These are phyloP conservation scores for Podabrus alpinus DNA, from an alignment of 2,888 invertebrate genomes.

Conservation along the genomic window DNA sequence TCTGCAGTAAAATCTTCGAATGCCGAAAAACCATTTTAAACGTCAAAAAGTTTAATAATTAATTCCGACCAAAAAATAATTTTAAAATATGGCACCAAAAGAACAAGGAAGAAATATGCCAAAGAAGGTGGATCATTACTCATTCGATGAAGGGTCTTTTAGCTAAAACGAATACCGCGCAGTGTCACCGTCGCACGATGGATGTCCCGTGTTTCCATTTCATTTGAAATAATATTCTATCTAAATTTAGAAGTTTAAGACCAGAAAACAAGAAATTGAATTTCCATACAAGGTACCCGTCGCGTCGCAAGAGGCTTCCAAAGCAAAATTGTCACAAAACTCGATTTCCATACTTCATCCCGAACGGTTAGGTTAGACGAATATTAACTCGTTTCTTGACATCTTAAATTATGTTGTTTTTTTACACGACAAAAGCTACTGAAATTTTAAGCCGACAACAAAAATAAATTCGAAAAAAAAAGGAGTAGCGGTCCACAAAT, in stretches of 20 bases:
- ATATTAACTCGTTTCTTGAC: neutral
- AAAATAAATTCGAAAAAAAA: constrained; percentile 8
- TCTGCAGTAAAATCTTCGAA: neutral
- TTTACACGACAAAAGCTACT: constrained; percentile 9
- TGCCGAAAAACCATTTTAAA: constrained; percentile 1
- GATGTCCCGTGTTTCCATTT: constrained; percentile 26
- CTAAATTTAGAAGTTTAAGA: constrained; percentile 31
- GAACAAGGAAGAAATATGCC: constrained; percentile 22
- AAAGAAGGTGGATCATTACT: constrained; percentile 39
- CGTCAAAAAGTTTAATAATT: constrained; percentile 6
- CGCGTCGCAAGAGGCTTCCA: neutral
- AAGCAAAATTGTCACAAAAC: neutral
- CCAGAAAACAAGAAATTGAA: neutral
- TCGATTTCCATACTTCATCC: neutral
- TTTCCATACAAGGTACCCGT: neutral
- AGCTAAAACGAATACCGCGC: constrained; percentile 42
- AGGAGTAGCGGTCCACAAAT: constrained; percentile 49
- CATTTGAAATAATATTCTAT: constrained; percentile 32
- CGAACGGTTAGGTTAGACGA: neutral
- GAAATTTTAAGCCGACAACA: constrained; percentile 18
- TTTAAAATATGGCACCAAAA: constrained; percentile 21
- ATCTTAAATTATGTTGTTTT: constrained; percentile 4
- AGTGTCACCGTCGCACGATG: constrained; percentile 41
- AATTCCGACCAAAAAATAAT: constrained; percentile 7
- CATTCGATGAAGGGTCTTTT: constrained; percentile 44